phyloP scores from a whole-genome alignment of 2,888 invertebrate genomes.

The Spodoptera exigua region DNA sequence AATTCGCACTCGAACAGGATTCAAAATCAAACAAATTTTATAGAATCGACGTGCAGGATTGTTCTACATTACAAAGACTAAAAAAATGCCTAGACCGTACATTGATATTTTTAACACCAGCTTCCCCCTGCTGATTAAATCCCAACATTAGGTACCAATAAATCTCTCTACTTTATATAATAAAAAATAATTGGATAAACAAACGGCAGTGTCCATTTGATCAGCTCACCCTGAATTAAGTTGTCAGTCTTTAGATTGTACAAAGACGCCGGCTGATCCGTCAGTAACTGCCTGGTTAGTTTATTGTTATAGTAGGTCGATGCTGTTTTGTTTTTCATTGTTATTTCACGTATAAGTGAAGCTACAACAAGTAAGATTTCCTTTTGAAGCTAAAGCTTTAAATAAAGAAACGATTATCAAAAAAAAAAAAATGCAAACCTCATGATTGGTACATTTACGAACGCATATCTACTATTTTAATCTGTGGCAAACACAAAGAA shows the following conservation, averaged over 20 bases:
- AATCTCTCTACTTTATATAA: constrained; percentile 36
- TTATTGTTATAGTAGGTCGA: constrained; percentile 14
- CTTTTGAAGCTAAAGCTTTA: no score
- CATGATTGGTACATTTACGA: no score
- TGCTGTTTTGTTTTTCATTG: not conserved
- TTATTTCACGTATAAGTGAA: not conserved
- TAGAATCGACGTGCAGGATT: no score
- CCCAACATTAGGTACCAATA: constrained; percentile 31
- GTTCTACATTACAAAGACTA: no score
- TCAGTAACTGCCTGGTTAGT: constrained; percentile 14
- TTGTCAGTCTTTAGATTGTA: constrained; percentile 60
- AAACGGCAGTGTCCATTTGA: constrained; percentile 45
- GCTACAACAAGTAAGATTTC: constrained; percentile 3
- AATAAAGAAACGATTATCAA: no score
- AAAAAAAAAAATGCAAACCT: no score
- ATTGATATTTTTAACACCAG: no score
- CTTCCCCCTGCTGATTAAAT: not conserved
- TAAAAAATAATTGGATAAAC: constrained; percentile 50
- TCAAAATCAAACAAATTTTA: no score
- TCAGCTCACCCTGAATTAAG: constrained; percentile 41
- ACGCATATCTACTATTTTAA: no score
- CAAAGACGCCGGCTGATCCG: constrained; percentile 59
- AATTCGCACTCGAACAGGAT: no score
- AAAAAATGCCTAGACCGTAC: not conserved
- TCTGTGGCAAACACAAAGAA: no score